A percentile compares a stretch with the other conserved stretches of the same genome.
Evolutionary conservation across 92 coral and sea anemone species (phyloP).

Genomic region (Siderastrea radians): DNA sequence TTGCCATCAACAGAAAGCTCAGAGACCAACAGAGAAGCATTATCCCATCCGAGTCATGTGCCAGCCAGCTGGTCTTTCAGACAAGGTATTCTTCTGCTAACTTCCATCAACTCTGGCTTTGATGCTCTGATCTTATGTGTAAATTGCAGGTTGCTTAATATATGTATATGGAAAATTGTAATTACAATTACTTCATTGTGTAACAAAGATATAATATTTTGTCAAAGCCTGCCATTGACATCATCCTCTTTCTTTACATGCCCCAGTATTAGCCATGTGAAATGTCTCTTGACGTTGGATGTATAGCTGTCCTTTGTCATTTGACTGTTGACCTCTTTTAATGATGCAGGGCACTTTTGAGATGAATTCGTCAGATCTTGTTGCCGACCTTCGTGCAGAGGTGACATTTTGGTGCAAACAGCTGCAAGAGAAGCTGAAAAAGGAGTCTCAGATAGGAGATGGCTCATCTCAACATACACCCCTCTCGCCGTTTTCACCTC

Average conservation of each 20-base stretch:
- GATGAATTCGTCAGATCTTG: conserved; percentile 97
- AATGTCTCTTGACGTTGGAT: no score
- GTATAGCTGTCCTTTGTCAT: background rate
- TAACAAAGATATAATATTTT: no score
- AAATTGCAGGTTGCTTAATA: no score
- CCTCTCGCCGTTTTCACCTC: conserved; percentile 89
- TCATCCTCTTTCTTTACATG: no score
- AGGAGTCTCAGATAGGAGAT: conserved; percentile 70
- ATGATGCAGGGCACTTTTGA: conserved; percentile 90
- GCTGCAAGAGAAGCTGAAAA: conserved; percentile 84
- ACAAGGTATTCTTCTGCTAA: conserved; percentile 72
- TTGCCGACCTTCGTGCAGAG: conserved; percentile 97
- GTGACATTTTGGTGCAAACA: conserved; percentile 98
- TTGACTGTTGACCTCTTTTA: background rate
- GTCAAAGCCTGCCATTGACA: no score
- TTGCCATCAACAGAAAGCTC: conserved; percentile 88
- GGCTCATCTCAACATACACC: conserved; percentile 80
- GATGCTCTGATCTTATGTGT: no score
- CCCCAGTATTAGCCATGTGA: no score
- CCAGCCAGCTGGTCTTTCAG: conserved; percentile 98
- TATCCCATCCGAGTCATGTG: conserved; percentile 98
- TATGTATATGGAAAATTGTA: no score
- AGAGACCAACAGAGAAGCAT: conserved; percentile 89
- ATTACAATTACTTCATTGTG: no score
- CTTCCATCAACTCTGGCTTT: background rate